Conservation (phyloP, 2,797 vertebrate genomes). For the Acrossocheilus fasciatus region DNA sequence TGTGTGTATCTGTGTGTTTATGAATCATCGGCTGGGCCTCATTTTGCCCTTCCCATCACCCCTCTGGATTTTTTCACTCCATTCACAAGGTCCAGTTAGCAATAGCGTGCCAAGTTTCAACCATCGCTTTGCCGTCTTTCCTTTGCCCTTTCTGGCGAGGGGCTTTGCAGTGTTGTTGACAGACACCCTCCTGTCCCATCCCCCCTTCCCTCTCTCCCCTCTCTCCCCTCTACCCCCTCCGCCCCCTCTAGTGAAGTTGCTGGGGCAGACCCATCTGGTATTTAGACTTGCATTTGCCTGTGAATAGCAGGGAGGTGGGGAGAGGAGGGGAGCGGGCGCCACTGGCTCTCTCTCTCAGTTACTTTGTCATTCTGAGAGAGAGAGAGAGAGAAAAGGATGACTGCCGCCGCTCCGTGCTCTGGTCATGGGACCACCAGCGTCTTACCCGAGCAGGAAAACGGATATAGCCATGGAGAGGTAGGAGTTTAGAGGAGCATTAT, state of each 20-base stretch:
- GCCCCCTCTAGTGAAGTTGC: conserved; percentile 66
- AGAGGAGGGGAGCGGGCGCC: conserved; percentile 62
- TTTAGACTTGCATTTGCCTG: conserved; percentile 75
- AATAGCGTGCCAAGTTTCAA: conserved; percentile 69
- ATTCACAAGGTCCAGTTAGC: conserved; percentile 67
- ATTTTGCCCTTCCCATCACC: conserved; percentile 45
- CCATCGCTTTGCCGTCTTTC: conserved; percentile 52
- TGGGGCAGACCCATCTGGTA: conserved; percentile 76
- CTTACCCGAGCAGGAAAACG: conserved; percentile 63
- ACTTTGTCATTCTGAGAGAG: conserved; percentile 56
- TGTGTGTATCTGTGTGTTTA: neutral
- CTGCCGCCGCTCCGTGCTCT: conserved; percentile 55
- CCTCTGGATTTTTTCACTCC: neutral
- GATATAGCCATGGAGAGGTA: conserved; percentile 72
- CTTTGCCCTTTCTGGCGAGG: conserved; percentile 31
- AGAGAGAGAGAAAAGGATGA: conserved; percentile 62
- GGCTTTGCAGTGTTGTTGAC: conserved; percentile 59
- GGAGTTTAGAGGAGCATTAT: conserved; percentile 31
- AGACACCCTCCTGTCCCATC: conserved; percentile 59
- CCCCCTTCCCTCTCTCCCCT: conserved; percentile 44
- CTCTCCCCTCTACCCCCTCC: conserved; percentile 51
- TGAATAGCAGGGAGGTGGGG: conserved; percentile 72
- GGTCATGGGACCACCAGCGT: conserved; percentile 61
- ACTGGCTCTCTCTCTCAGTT: conserved; percentile 57
- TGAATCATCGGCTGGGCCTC: conserved; percentile 12